Evolutionary conservation across 1,140 invertebrate species (phyloP).

Genomic region (Zaprionus taronus): DNA sequence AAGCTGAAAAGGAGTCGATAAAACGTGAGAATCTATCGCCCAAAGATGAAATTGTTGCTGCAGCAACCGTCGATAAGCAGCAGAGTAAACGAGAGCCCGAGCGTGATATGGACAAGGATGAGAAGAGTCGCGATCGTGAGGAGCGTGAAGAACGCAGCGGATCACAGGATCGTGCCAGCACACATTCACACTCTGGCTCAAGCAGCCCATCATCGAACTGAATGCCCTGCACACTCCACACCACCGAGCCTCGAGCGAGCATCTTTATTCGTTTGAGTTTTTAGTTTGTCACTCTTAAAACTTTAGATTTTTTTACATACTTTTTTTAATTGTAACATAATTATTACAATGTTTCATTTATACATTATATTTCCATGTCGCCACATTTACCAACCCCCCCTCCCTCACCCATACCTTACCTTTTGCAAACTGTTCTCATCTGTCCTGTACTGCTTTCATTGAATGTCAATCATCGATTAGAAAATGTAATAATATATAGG

Average conservation of each 20-base stretch:
- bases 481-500: constrained; percentile 75
- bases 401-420: not conserved
- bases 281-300: constrained; percentile 47
- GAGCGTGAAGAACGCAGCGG: constrained; percentile 63
- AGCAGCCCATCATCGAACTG: constrained; percentile 77
- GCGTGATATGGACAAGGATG: constrained; percentile 69
- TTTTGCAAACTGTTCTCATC: constrained; percentile 18
- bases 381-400: constrained; percentile 20
- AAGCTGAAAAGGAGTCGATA: constrained; percentile 78
- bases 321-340: constrained; percentile 74
- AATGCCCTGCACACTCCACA: constrained; percentile 20
- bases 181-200: constrained; percentile 60
- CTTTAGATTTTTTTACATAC: constrained; percentile 30
- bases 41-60: constrained; percentile 67
- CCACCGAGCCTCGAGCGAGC: constrained; percentile 31
- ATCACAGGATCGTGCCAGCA: constrained; percentile 60
- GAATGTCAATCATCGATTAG: constrained; percentile 66
- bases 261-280: constrained; percentile 12
- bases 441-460: constrained; percentile 40
- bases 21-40: constrained; percentile 84
- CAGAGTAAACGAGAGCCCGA: constrained; percentile 53
- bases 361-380: constrained; percentile 48
- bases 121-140: constrained; percentile 71
- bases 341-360: constrained; percentile 66
- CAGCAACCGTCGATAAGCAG: constrained; percentile 51